Base-by-base conservation (phyloP, 2,888 invertebrate genomes). In the Salticus scenicus region DNA sequence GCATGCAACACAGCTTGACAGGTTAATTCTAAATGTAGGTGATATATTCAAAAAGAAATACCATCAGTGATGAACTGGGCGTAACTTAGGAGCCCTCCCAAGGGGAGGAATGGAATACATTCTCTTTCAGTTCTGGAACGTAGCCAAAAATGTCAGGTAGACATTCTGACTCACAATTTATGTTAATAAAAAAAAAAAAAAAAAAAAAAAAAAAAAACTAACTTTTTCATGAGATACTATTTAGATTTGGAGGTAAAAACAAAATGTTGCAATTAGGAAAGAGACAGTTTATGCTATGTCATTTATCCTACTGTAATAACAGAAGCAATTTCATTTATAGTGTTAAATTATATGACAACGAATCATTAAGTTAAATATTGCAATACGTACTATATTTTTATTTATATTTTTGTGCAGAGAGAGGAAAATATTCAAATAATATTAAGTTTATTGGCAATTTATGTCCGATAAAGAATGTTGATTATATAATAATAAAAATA, bases 1-100 rank as follows among this genome's bases (percentile, higher is more conserved):
- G 57, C 57, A 24, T 7, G 57, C 24, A 57, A 57, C 57, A 5
- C 4, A 31, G 69, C 51, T 33, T 77, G 77, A 77, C 69, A 70
- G 70, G 31, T 77, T 42, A 57, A 57, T 70, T 77, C 51, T 24
- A 31, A 30, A 47, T 67, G 76, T 67, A 24, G 42, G 42, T 76
- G 42, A 76, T 14, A 24, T 67, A 41, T 31, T 8, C 27, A 14
- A 8, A 10, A 24, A 67, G 71, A 72, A 71, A 33, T 37, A 63
- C 67, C 27, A 30, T 42, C 75, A 67, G 47, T 30, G 67, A 30
- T 66, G 67, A 76, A 66, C 66, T 28, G 75, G 75, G 75, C 75
- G 75, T 41, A 42, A 10, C 27, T 42, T 67, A 27, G 28, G 10
- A 31, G n/a, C 63, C 42, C 20, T 42, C 37, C 75, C 27, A 12